Evolutionary conservation across 2,797 vertebrate species (phyloP).

Genomic region (Thunnus albacares): DNA sequence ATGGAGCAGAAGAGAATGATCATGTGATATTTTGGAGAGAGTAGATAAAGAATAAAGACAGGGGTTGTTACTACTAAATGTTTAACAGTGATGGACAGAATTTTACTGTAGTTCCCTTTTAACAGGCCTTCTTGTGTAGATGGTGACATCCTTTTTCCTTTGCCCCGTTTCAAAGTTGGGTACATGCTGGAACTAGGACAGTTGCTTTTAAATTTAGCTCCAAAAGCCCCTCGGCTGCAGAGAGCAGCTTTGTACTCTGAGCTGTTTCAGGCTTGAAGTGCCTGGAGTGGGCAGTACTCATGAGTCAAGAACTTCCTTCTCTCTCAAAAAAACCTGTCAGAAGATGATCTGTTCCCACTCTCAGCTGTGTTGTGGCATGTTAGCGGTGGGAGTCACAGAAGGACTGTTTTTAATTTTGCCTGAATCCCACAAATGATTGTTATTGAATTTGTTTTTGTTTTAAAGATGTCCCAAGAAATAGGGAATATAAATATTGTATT

Average conservation of each 20-base stretch:
- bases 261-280: constrained; percentile 71
- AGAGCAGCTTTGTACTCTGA: constrained; percentile 82
- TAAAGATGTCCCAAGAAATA: background rate
- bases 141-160: constrained; percentile 60
- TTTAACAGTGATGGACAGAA: constrained; percentile 11
- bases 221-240: constrained; percentile 77
- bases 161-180: constrained; percentile 79
- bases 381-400: constrained; percentile 14
- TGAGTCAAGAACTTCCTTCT: constrained; percentile 68
- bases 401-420: background rate
- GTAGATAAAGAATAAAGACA: constrained; percentile 3
- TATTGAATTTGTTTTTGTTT: constrained; percentile 12
- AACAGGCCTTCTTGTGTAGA: constrained; percentile 17
- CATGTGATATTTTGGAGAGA: constrained; percentile 4
- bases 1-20: background rate
- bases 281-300: constrained; percentile 55
- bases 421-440: constrained; percentile 4
- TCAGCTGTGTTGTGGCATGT: constrained; percentile 37
- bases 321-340: constrained; percentile 50
- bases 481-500: background rate
- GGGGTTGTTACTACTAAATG: constrained; percentile 17
- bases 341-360: constrained; percentile 55
- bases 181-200: constrained; percentile 82
- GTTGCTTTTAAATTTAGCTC: constrained; percentile 86
- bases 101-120: background rate